Percentiles rank a stretch among this genome's conserved stretches.
Evolutionary conservation across 2,113 vertebrate species (phyloP).

Genomic region (Bagarius yarrelli): DNA sequence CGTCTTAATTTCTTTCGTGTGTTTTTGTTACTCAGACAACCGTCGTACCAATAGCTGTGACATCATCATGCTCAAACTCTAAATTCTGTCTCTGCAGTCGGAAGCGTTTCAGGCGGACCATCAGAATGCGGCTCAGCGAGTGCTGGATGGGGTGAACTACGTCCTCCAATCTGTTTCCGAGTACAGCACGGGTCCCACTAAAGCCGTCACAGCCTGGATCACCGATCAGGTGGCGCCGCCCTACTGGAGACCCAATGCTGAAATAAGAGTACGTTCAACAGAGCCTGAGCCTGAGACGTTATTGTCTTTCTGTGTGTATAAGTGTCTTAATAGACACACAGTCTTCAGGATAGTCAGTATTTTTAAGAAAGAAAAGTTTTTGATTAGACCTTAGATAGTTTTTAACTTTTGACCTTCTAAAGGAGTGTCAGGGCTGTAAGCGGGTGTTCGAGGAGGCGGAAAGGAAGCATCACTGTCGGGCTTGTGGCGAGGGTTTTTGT

Average conservation of each 20-base stretch:
- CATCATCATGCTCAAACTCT: neutral
- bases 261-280: conserved; percentile 71
- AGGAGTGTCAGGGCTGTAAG: conserved; percentile 74
- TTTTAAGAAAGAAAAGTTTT: too few species aligned
- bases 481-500: conserved; percentile 80
- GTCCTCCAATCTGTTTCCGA: conserved; percentile 77
- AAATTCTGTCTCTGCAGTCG: conserved; percentile 54
- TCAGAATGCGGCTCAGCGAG: conserved; percentile 77
- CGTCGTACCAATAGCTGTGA: neutral
- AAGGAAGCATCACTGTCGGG: conserved; percentile 79
- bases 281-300: neutral
- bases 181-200: conserved; percentile 76
- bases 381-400: too few species aligned
- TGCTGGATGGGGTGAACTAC: conserved; percentile 76
- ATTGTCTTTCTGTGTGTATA: too few species aligned
- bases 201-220: conserved; percentile 74
- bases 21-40: neutral
- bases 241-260: conserved; percentile 78
- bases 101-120: conserved; percentile 72
- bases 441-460: conserved; percentile 71
- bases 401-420: neutral
- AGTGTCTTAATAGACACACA: too few species aligned
- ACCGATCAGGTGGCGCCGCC: conserved; percentile 79
- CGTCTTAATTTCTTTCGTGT: conserved; percentile 36
- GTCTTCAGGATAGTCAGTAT: too few species aligned